Evolutionary conservation across 2,797 vertebrate genomes (phyloP), one percentile per base, ranked within the genome.

Genomic region (Malurus leucopterus): DNA sequence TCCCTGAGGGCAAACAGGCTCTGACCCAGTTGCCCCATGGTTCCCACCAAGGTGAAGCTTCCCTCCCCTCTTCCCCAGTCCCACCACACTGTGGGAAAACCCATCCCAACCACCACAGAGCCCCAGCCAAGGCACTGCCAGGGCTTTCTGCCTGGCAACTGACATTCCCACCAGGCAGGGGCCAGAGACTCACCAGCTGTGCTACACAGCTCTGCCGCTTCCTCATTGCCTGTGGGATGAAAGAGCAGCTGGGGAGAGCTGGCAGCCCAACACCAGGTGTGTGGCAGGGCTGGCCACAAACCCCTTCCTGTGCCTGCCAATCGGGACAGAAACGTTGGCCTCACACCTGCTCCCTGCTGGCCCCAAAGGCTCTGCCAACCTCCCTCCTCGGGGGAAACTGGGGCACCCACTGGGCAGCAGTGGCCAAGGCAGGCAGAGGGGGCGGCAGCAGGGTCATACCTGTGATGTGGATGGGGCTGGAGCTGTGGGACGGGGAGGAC

Each of bases 401-500:
- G 29, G 3, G 27, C n/a, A 30, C 5, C 9, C 34, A 5, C 26
- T 16, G n/a, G 54, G 57, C 67, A 36, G 41, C 43, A 34, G 11
- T 1, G 12, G 10, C n/a, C 29, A 19, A 8, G 36, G 30, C 2
- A 16, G 62, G 65, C 22, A n/a, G 34, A 17, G 13, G 15, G 30
- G 19, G 9, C 3, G 23, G 29, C 29, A 13, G 41, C 8, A 1
- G 14, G 9, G 38, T n/a, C 93, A 1, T 93, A 97, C 97, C 97
- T 3, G 86, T 69, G 44, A 96, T 49, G 15, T 2, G 89, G 15
- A 97, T 49, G 27, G 94, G 94, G 38, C 36, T 88, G 47, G 95
- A 96, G 72, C 95, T 96, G 89, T 38, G 88, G 34, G 83, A 54
- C 0, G 47, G 94, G 19, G 83, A 62, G 10, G 88, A 90, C 11